Conservation (phyloP, 2,113 vertebrate species). For the Martes martes region DNA sequence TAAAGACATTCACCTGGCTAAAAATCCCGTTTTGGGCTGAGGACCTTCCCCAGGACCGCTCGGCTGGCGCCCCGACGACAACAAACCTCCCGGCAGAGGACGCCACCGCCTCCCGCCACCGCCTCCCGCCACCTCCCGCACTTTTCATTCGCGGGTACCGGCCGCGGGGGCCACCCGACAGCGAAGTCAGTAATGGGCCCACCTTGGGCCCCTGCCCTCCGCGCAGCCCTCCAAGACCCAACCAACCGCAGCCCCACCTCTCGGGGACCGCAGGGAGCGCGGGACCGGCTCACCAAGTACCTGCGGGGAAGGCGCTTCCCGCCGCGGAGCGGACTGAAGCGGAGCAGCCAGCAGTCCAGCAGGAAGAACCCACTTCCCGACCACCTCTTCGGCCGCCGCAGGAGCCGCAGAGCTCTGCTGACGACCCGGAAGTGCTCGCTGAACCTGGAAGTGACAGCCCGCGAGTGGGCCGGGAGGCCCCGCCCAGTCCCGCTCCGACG, state of each 20-base stretch:
- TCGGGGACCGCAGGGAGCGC: neutral
- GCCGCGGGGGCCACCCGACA: neutral
- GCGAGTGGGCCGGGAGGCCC: accelerated
- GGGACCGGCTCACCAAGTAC: neutral
- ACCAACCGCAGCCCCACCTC: neutral
- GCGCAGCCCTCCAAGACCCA: neutral
- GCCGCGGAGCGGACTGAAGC: neutral
- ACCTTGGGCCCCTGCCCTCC: neutral
- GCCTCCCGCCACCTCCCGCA: neutral
- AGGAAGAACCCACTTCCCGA: neutral
- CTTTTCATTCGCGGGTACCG: neutral
- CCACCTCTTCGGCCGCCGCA: neutral
- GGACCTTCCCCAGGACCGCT: neutral
- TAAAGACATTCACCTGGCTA: neutral
- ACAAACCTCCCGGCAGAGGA: neutral
- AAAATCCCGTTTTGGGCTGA: too few species aligned
- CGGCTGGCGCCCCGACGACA: neutral
- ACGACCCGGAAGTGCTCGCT: constrained; percentile 63
- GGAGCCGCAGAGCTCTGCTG: neutral
- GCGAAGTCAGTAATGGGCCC: neutral
- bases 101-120: too few species aligned
- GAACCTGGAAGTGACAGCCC: constrained; percentile 53
- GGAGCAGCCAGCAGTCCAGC: neutral
- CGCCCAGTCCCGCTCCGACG: neutral
- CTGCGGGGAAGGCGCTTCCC: constrained; percentile 43